Evolutionary conservation across 2,797 vertebrate species (phyloP).

Genomic region (Eospalax fontanierii): DNA sequence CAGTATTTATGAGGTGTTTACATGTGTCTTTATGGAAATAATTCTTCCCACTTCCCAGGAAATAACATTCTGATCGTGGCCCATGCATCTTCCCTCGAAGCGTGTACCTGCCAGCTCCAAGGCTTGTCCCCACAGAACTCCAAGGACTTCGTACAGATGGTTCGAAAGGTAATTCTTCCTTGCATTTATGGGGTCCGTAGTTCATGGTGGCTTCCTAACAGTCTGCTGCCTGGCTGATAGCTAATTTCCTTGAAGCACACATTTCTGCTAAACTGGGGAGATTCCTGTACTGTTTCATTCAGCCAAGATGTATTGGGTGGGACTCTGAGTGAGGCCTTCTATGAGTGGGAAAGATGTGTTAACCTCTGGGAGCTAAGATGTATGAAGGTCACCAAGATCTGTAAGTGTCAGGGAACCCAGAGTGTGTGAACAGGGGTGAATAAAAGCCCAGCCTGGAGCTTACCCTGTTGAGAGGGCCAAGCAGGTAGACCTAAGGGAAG

Average conservation of each 20-base stretch:
- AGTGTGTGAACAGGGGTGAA: neutral
- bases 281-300: neutral
- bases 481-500: neutral
- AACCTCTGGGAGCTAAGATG: conserved; percentile 42
- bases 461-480: neutral
- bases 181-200: fast-evolving
- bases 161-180: conserved; percentile 94
- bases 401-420: neutral
- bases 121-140: conserved; percentile 97
- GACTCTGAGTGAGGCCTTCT: neutral
- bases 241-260: neutral
- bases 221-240: neutral
- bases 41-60: conserved; percentile 89
- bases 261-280: conserved; percentile 1
- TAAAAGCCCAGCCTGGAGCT: neutral
- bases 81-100: conserved; percentile 98
- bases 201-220: neutral
- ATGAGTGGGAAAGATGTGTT: neutral
- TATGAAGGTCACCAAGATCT: conserved; percentile 38
- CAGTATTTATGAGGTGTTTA: neutral
- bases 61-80: conserved; percentile 98
- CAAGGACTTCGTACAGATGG: conserved; percentile 99
- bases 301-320: neutral
- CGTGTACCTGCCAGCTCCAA: conserved; percentile 98
- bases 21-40: neutral